Base-by-base conservation (phyloP, 2,888 invertebrate genomes). In the Drosophila maculinotata region DNA sequence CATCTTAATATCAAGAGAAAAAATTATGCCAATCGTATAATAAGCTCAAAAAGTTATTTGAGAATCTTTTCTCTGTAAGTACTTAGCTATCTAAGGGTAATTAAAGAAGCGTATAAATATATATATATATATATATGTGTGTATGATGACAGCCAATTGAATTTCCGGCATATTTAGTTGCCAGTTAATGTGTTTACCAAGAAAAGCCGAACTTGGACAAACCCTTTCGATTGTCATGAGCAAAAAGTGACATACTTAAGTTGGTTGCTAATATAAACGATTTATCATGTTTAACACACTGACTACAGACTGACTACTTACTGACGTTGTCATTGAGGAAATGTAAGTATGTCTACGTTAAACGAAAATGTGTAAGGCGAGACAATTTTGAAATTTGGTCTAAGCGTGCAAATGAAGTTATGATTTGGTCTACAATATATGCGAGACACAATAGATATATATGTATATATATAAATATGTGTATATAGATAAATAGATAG, bases 301-400 rank as follows among this genome's bases (percentile, higher is more conserved):
- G n/a, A n/a, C n/a, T n/a, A n/a, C n/a, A n/a, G n/a, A n/a, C n/a
- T n/a, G n/a, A n/a, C n/a, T n/a, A n/a, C n/a, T n/a, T n/a, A n/a
- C n/a, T n/a, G 51, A 39, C 68, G 9, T 36, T 57, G 69, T 69
- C 69, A 69, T 69, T 36, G 76, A 62, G 75, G 71, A 71, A 71
- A 69, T 75, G 74, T 31, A 39, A 58, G 66, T 42, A 41, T 28
- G 14, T 20, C 2, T n/a, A n/a, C n/a, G n/a, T n/a, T n/a, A 36
- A 6, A 6, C 8, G 33, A n/a, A 39, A 9, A 20, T 23, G 60
- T 23, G 36, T 33, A 45, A 17, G 20, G 20, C 9, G 52, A 42
- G 20, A 57, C 12, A n/a, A 25, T 30, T 42, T 31, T 28, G 20
- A 64, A 53, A 64, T 39, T 10, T 15, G 28, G 23, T 36, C 20